Conservation (phyloP, 2,113 vertebrate genomes). For the Leucosticte australis region DNA sequence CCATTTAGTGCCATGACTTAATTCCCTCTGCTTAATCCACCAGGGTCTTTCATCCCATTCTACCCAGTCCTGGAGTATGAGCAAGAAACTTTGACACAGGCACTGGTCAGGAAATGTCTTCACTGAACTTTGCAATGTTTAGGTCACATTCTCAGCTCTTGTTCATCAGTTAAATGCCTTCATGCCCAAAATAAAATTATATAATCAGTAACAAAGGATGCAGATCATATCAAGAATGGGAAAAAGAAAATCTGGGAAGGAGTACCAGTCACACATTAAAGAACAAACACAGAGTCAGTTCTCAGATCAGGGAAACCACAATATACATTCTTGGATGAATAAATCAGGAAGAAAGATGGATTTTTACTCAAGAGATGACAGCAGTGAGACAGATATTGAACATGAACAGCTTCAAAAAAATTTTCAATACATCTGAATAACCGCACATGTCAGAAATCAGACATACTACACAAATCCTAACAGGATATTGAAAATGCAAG, state of each 20-base stretch:
- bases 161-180: background rate
- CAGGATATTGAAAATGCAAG: conserved; percentile 13
- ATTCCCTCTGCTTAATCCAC: background rate
- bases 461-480: background rate
- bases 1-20: background rate
- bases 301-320: background rate
- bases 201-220: background rate
- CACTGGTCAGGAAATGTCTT: background rate
- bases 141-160: background rate
- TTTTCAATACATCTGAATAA: background rate
- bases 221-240: background rate
- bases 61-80: accelerated
- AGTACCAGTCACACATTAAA: background rate
- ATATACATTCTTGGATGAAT: background rate
- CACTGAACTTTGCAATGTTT: background rate
- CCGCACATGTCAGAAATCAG: background rate
- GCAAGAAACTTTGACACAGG: background rate
- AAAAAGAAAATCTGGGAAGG: background rate
- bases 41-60: background rate
- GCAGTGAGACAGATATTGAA: background rate
- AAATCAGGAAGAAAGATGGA: background rate
- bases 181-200: background rate
- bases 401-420: background rate
- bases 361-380: background rate
- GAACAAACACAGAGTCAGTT: background rate